Conservation (phyloP, 1,140 invertebrate genomes). For the Drosophila sechellia region DNA sequence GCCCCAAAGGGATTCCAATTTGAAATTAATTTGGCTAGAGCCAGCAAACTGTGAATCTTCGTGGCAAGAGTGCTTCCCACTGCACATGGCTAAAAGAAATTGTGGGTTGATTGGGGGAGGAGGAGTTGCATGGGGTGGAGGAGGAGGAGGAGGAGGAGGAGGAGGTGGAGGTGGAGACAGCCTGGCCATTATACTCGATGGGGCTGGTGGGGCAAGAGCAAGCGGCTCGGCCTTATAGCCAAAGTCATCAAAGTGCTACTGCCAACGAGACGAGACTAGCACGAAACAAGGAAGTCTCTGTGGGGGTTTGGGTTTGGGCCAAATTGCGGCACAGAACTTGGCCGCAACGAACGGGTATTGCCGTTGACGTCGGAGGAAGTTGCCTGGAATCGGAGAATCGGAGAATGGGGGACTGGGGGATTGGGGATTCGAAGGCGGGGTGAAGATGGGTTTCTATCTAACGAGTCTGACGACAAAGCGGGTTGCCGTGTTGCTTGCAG, state of each 20-base stretch:
- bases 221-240: slow-evolving; percentile 53
- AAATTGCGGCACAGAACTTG: slow-evolving; percentile 77
- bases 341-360: slow-evolving; percentile 63
- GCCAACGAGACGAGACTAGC: slow-evolving; percentile 62
- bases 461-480: slow-evolving; percentile 73
- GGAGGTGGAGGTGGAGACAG: slow-evolving; percentile 30
- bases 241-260: slow-evolving; percentile 79
- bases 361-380: slow-evolving; percentile 41
- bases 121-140: neutral
- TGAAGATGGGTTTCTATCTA: slow-evolving; percentile 67
- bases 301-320: slow-evolving; percentile 50
- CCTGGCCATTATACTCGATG: slow-evolving; percentile 32
- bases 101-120: slow-evolving; percentile 14
- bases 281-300: slow-evolving; percentile 77
- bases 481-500: slow-evolving; percentile 46
- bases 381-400: slow-evolving; percentile 4
- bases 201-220: slow-evolving; percentile 7
- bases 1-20: slow-evolving; percentile 29
- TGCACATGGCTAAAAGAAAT: slow-evolving; percentile 13
- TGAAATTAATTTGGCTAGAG: slow-evolving; percentile 34
- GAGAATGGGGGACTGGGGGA: neutral
- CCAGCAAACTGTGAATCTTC: slow-evolving; percentile 43
- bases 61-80: slow-evolving; percentile 29
- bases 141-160: slow-evolving; percentile 5
- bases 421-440: slow-evolving; percentile 2